Evolutionary conservation across 2,113 vertebrate species (phyloP), one percentile per base, ranked within the genome.

Genomic region (Todiramphus saurophagus): DNA sequence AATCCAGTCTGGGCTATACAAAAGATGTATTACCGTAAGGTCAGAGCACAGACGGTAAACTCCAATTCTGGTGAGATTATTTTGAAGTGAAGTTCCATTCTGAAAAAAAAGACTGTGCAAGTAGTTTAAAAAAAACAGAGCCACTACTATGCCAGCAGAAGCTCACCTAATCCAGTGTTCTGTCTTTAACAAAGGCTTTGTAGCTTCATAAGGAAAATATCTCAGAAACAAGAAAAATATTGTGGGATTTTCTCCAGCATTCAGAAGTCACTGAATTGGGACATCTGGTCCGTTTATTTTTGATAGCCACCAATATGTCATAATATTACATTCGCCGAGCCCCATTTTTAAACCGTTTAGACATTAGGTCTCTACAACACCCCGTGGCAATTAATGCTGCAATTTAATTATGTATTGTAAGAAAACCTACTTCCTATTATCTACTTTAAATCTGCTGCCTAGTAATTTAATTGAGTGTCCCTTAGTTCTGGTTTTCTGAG

Each of bases 341-440:
- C 89, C 69, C 35, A n/a, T 84, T 95, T 96, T 94, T 31, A 96
- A 96, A 74, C 39, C 35, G 24, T 89, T 94, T 84, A 84, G 91
- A 70, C 33, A 60, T 39, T 60, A 78, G 69, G 48, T 82, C 35
- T 94, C 67, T 79, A 62, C 82, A 94, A n/a, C 62, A 77, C 94
- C 62, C 83, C 60, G 53, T 94, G 83, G 91, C 94, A 96, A 96
- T 96, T 96, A 97, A 82, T 41, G 23, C 74, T 89, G 91, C 83
- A 89, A 94, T 95, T 96, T 94, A 94, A 97, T 96, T 95, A 94
- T 37, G 93, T 84, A 94, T 96, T 97, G 81, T 96, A 93, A 82
- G 84, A 87, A 96, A 95, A 94, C 72, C 81, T 85, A 9, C 94
- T 95, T 93, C 69, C 91, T 93, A 96, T 97, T 97, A 96, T 96